Evolutionary conservation across 2,888 invertebrate genomes (phyloP).

Genomic region (Eustalomyia histrio): DNA sequence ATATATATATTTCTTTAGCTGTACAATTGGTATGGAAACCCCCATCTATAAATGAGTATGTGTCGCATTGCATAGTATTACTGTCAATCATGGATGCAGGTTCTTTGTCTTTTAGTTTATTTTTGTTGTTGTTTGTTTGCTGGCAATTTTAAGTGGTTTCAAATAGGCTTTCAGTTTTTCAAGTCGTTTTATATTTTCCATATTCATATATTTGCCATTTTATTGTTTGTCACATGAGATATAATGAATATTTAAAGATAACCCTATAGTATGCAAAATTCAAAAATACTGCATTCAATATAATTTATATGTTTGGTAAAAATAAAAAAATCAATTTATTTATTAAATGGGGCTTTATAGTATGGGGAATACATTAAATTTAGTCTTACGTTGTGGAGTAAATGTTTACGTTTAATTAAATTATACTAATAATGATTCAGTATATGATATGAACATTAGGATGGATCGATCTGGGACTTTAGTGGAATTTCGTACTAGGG

Average conservation of each 20-base stretch:
- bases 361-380: too few species aligned
- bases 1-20: too few species aligned
- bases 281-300: neutral
- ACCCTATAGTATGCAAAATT: neutral
- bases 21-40: too few species aligned
- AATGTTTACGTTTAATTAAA: too few species aligned
- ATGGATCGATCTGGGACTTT: too few species aligned
- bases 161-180: conserved; percentile 28
- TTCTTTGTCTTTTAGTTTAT: neutral
- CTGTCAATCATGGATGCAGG: conserved; percentile 44
- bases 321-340: neutral
- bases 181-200: conserved; percentile 32
- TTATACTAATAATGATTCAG: too few species aligned
- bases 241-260: conserved; percentile 4
- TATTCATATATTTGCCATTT: neutral
- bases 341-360: neutral
- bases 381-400: too few species aligned
- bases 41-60: conserved; percentile 30
- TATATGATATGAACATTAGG: too few species aligned
- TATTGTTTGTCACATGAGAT: neutral
- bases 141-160: conserved; percentile 13
- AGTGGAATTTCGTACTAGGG: too few species aligned
- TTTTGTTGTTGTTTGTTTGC: conserved; percentile 9
- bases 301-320: neutral
- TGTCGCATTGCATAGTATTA: conserved; percentile 50